Evolutionary conservation across 2,888 invertebrate genomes (phyloP).

Genomic region (Adineta ricciae): DNA sequence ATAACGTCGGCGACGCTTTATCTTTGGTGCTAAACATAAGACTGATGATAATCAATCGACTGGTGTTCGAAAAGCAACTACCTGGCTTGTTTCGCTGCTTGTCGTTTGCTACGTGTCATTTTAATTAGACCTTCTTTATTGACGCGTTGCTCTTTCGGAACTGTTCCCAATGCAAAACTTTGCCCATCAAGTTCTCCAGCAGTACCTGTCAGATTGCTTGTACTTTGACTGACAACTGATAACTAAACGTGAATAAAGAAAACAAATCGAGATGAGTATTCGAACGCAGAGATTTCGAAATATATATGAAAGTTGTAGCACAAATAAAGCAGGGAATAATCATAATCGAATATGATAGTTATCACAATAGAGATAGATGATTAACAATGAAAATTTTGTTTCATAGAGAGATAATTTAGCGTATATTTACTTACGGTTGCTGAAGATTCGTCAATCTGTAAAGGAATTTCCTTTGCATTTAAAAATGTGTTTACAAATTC

Average conservation of each 20-base stretch:
- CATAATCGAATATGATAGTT: too few relatives aligned
- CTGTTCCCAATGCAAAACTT: slow-evolving; percentile 42
- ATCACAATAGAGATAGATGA: too few relatives aligned
- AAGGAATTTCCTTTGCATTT: background rate
- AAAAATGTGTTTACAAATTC: background rate
- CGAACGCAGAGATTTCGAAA: too few relatives aligned
- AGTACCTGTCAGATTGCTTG: slow-evolving; percentile 36
- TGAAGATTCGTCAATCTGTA: background rate
- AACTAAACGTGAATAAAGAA: background rate
- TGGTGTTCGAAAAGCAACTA: background rate
- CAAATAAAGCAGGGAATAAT: too few relatives aligned
- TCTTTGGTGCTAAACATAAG: background rate
- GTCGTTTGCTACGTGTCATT: slow-evolving; percentile 27
- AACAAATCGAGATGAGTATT: too few relatives aligned
- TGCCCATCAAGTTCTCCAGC: slow-evolving; percentile 46
- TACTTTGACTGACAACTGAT: slow-evolving; percentile 18
- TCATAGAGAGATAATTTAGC: background rate
- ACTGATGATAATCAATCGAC: too few relatives aligned
- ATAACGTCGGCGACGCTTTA: background rate
- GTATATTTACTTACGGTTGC: background rate
- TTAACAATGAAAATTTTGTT: too few relatives aligned
- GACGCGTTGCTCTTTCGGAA: slow-evolving; percentile 35
- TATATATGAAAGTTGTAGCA: too few relatives aligned
- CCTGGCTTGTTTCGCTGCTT: background rate
- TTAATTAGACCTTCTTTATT: slow-evolving; percentile 34